phyloP scores from a whole-genome alignment of 2,888 invertebrate genomes.

The Erebia palarica region DNA sequence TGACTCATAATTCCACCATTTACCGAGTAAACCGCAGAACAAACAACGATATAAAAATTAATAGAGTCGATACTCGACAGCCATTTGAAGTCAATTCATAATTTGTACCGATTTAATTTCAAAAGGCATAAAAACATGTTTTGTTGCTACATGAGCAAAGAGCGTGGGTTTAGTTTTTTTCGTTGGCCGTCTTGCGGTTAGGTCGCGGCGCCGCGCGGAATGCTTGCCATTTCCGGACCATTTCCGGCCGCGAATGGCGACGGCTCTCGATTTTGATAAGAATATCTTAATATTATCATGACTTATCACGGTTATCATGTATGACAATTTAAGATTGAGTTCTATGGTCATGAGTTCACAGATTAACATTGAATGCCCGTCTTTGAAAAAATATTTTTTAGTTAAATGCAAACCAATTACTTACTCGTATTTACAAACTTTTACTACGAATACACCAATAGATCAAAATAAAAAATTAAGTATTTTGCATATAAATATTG shows the following conservation, averaged over 20 bases:
- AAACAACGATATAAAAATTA: slow-evolving; percentile 15
- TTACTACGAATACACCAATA: no score
- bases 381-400: no score
- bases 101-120: slow-evolving; percentile 37
- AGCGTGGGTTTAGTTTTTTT: slow-evolving; percentile 38
- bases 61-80: slow-evolving; percentile 14
- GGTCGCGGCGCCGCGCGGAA: slow-evolving; percentile 70
- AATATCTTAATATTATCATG: slow-evolving; percentile 47
- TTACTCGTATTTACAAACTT: no score
- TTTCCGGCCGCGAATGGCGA: slow-evolving; percentile 71
- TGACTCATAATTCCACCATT: neutral
- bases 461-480: no score
- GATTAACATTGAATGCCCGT: no score
- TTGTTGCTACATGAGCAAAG: slow-evolving; percentile 32
- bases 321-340: neutral
- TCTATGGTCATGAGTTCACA: neutral
- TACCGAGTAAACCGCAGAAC: slow-evolving; percentile 34
- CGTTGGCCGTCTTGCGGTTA: slow-evolving; percentile 41
- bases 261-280: slow-evolving; percentile 63
- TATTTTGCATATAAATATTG: no score
- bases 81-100: slow-evolving; percentile 25
- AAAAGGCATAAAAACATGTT: slow-evolving; percentile 37
- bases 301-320: slow-evolving; percentile 17
- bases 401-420: no score
- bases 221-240: slow-evolving; percentile 80